Percentiles rank a stretch among this genome's conserved stretches.
Evolutionary conservation across 2,888 invertebrate species (phyloP).

Genomic region (Thereva nobilitata): DNA sequence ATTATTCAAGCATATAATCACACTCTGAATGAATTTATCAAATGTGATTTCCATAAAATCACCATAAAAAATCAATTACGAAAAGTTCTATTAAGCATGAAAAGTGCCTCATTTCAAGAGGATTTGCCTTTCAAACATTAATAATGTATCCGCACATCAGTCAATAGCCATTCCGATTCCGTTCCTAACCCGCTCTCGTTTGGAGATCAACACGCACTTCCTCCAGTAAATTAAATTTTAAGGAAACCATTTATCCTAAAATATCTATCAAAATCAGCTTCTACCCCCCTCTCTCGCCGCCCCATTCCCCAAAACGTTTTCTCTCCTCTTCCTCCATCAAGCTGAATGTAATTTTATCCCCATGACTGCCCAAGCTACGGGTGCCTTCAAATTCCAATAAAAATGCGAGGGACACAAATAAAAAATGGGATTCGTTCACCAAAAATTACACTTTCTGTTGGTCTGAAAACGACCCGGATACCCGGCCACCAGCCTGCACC

Average conservation of each 20-base stretch:
- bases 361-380: conserved; percentile 31
- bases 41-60: too few species aligned
- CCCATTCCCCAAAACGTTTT: too few species aligned
- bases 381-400: conserved; percentile 30
- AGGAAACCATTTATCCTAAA: conserved; percentile 34
- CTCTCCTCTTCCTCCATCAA: background rate
- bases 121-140: too few species aligned
- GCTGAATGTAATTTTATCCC: conserved; percentile 34
- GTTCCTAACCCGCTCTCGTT: conserved; percentile 6
- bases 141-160: too few species aligned
- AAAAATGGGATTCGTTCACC: conserved; percentile 40
- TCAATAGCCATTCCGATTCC: too few species aligned
- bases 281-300: background rate
- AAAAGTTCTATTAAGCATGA: too few species aligned
- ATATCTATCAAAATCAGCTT: conserved; percentile 40
- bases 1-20: too few species aligned
- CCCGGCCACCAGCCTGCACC: background rate
- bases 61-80: too few species aligned
- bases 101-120: too few species aligned
- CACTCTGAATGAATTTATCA: too few species aligned
- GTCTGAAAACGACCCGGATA: background rate
- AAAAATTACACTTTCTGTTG: conserved; percentile 36
- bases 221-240: conserved; percentile 40
- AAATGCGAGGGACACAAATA: conserved; percentile 35
- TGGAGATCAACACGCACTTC: conserved; percentile 31